A percentile compares a stretch with the other conserved stretches of the same genome.
Conservation (phyloP, 2,888 invertebrate genomes). For the Drosophila lacicola region DNA sequence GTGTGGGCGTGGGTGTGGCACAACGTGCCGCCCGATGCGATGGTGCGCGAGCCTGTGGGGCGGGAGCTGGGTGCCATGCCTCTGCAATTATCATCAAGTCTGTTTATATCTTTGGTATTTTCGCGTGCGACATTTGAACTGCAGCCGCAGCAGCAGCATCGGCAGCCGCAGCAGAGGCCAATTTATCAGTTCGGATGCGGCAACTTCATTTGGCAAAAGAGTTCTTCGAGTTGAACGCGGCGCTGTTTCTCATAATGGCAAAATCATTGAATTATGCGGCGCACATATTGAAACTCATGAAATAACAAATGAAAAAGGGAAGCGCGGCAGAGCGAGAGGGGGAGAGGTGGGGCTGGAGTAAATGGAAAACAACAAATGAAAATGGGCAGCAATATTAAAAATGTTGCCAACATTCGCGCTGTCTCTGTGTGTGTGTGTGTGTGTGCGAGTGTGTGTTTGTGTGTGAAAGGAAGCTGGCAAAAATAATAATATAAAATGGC, state of each 20-base stretch:
- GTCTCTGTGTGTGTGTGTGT: constrained; percentile 11
- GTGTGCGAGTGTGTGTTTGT: constrained; percentile 14
- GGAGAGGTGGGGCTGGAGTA: constrained; percentile 16
- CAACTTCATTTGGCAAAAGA: constrained; percentile 38
- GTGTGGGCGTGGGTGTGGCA: constrained; percentile 73
- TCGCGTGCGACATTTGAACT: constrained; percentile 58
- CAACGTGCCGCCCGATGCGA: constrained; percentile 30
- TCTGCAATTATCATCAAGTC: constrained; percentile 52
- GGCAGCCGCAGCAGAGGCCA: constrained; percentile 16
- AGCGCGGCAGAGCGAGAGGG: constrained; percentile 1
- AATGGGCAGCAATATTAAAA: constrained; percentile 67
- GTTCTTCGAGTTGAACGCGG: constrained; percentile 16
- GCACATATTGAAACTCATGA: constrained; percentile 59
- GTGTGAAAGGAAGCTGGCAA: constrained; percentile 48
- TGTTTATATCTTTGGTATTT: constrained; percentile 47
- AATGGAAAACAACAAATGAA: constrained; percentile 41
- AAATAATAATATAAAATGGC: constrained; percentile 78
- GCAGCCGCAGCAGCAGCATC: constrained; percentile 6
- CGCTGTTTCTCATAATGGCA: constrained; percentile 41
- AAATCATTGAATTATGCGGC: constrained; percentile 65
- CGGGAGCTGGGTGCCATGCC: constrained; percentile 10
- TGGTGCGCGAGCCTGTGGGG: constrained; percentile 1
- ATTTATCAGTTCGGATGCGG: constrained; percentile 38
- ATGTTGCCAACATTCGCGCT: constrained; percentile 39
- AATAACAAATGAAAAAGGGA: constrained; percentile 41